Base-by-base conservation (phyloP, 1,140 invertebrate species). In the Hermatobates lingyangjiaoensis region DNA sequence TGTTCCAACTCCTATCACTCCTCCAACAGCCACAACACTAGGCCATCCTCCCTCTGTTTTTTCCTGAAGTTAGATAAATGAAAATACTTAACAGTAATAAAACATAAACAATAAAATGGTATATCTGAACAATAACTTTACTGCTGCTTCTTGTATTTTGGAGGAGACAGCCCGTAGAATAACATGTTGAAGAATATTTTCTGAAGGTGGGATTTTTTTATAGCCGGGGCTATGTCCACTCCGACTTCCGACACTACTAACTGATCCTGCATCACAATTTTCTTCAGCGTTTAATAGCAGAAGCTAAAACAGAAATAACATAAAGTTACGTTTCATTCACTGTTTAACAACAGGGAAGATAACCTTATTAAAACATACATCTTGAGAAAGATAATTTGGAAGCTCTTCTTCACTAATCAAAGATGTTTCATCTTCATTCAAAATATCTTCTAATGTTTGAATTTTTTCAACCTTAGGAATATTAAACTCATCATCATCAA, bases 1-100 rank as follows among this genome's bases (percentile, higher is more conserved):
- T 38, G 91, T 96, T 28, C 93, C 92, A 45, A 96, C 76, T 20
- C 83, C 85, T 56, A 94, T 80, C 60, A 85, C 76, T 45, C 79
- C 77, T 1, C 77, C 74, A 48, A 83, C 80, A 34, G 82, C 83
- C 54, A 81, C 76, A 24, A 84, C 74, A 58, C 20, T 42, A 42
- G 39, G 39, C 39, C 39, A 42, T 7, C 39, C 39, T 12, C 39
- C 39, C 21, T 42, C 39, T 42, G 39, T 42, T 5, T 20, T 42
- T 42, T 42, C 39, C 39, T 42, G 18, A 4, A 42, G 10, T 23
- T 12, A 45, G 10, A 10, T n/a, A 38, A 40, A 23, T 49, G 3
- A 49, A 28, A 23, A 27, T n/a, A 10, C 7, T 34, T 10, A 34
- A 10, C n/a, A 34, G n/a, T 7, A 34, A 44, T 3, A 23, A 23